These are phyloP conservation scores for Nannoperca obscura DNA, from an alignment of 2,797 vertebrate species.

Conservation along the genomic window DNA sequence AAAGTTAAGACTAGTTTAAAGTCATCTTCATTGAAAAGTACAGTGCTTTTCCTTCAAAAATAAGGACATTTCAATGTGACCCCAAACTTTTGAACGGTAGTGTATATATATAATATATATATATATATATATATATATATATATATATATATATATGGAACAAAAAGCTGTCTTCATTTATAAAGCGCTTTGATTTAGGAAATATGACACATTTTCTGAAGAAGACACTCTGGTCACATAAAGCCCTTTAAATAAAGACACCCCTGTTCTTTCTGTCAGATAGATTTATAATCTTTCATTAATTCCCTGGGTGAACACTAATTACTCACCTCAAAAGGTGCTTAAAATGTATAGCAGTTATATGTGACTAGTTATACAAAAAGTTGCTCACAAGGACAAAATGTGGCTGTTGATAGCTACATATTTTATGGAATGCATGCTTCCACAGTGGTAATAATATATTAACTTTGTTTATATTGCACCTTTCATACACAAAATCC, in stretches of 20 bases:
- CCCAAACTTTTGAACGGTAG: too few relatives aligned
- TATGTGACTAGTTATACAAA: neutral
- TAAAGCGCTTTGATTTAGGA: neutral
- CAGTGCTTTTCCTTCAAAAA: too few relatives aligned
- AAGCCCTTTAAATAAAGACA: neutral
- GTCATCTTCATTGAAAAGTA: too few relatives aligned
- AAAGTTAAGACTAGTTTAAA: too few relatives aligned
- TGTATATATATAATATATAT: too few relatives aligned
- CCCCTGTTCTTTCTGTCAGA: neutral
- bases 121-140: too few relatives aligned
- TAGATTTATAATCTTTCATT: neutral
- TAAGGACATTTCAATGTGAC: too few relatives aligned
- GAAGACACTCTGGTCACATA: neutral
- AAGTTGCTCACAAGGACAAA: neutral
- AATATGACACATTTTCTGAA: neutral
- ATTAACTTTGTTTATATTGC: too few relatives aligned
- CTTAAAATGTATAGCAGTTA: neutral
- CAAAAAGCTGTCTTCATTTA: neutral
- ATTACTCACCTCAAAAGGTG: neutral
- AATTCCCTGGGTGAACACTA: neutral
- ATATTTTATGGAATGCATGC: constrained; percentile 12
- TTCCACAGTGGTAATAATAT: neutral
- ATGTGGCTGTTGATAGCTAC: neutral
- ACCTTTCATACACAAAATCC: neutral
- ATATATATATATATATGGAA: neutral